Base-by-base conservation (phyloP, 2,797 vertebrate genomes). In the Epinephelus coioides region DNA sequence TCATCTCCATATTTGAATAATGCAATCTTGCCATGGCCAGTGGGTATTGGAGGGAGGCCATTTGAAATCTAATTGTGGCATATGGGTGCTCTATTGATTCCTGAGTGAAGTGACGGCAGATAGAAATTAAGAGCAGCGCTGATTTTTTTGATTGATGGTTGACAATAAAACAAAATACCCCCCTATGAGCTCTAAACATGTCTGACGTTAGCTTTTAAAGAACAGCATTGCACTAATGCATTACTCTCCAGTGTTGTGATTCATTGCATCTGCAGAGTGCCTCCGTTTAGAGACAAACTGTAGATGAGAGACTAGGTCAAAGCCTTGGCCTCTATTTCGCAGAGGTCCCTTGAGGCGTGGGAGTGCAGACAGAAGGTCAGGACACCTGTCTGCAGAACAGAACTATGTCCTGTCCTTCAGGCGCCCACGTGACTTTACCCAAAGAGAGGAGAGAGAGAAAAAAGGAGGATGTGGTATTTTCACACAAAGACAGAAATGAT, bases 1-100 rank as follows among this genome's bases (percentile, higher is more conserved):
- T 93, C 90, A 92, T 94, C 91, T 91, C 78, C 57, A 76, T 90
- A 87, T 91, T 51, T 91, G 82, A 91, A 92, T 91, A 92, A 92
- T 91, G 78, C 72, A 87, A 87, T 91, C 68, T 85, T 50, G 73
- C 72, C 60, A 76, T 86, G 79, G 88, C 90, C 79, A 84, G 67
- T 84, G 88, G 91, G 89, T 66, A 83, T 72, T 88, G 80, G 76
- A 89, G 71, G 30, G 64, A 43, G 82, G 74, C 82, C 81, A 90
- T 89, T 71, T 72, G 51, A 89, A 88, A 89, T 90, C 59, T 84
- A 84, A 83, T 82, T 71, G 88, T 71, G 73, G 69, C 72, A 69
- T 75, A 76, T 67, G 73, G 83, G 61, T 25, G 54, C 76, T 43
- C 47, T 56, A 84, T 83, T 85, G 71, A 84, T 84, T 76, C 78